These are phyloP conservation scores for Leptopilina drosophilae DNA, from an alignment of 2,888 invertebrate species.

Conservation along the genomic window DNA sequence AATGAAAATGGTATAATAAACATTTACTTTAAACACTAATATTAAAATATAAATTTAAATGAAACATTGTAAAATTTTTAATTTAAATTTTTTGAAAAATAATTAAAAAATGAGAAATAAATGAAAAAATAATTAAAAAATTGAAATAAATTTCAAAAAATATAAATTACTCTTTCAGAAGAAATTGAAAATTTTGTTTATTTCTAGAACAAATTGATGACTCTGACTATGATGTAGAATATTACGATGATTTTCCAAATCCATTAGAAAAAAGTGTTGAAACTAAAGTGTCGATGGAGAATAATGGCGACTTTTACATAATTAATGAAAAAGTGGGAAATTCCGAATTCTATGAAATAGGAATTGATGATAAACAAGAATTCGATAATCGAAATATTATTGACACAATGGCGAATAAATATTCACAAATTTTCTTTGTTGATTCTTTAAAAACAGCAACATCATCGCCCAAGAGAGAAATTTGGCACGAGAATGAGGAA, in stretches of 20 bases:
- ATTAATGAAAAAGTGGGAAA: conserved; percentile 47
- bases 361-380: conserved; percentile 50
- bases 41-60: no score
- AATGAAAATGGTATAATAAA: no score
- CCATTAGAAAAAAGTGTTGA: conserved; percentile 50
- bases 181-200: neutral
- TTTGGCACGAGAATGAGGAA: conserved; percentile 45
- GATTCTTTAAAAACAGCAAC: neutral
- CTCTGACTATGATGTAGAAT: conserved; percentile 66
- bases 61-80: no score
- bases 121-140: neutral
- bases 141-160: no score
- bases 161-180: no score
- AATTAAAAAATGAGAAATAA: no score
- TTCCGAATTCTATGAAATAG: conserved; percentile 25
- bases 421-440: neutral
- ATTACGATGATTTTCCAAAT: conserved; percentile 62
- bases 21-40: no score
- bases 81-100: no score
- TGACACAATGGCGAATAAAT: neutral
- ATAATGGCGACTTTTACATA: conserved; percentile 67
- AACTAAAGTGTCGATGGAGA: conserved; percentile 49
- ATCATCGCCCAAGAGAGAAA: neutral
- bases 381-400: conserved; percentile 42
- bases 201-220: conserved; percentile 69